Percentiles rank a stretch among this genome's conserved stretches.
These are phyloP conservation scores for Sebastes iracundus DNA, from an alignment of 2,797 vertebrate genomes.

Conservation along the genomic window DNA sequence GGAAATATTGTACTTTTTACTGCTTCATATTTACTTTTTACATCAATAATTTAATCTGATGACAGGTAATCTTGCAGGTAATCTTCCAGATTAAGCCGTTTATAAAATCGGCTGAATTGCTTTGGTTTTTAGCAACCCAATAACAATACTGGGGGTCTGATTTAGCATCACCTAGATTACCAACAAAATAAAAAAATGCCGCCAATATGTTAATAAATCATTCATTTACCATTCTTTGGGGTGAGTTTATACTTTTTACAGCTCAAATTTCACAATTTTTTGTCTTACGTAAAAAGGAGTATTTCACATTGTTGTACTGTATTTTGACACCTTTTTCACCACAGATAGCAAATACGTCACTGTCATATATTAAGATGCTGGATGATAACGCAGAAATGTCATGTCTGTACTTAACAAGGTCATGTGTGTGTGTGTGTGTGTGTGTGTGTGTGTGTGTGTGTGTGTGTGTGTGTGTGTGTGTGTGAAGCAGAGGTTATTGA, in stretches of 20 bases:
- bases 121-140: neutral
- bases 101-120: neutral
- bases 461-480: constrained; percentile 1
- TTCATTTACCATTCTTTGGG: neutral
- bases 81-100: neutral
- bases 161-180: neutral
- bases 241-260: neutral
- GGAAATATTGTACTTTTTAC: neutral
- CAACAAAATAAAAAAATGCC: neutral
- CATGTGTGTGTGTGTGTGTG: neutral
- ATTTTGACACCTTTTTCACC: neutral
- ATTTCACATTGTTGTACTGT: neutral
- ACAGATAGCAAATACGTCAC: neutral
- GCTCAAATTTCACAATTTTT: neutral
- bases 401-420: no score
- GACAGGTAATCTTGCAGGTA: neutral
- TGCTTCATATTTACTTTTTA: neutral
- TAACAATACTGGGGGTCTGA: neutral
- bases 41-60: neutral
- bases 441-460: neutral
- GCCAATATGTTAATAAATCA: neutral
- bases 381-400: neutral
- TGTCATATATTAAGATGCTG: neutral
- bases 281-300: neutral
- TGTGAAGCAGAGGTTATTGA: neutral